phyloP scores from a whole-genome alignment of 2,113 vertebrate genomes.

The Hydrochoerus hydrochaeris region DNA sequence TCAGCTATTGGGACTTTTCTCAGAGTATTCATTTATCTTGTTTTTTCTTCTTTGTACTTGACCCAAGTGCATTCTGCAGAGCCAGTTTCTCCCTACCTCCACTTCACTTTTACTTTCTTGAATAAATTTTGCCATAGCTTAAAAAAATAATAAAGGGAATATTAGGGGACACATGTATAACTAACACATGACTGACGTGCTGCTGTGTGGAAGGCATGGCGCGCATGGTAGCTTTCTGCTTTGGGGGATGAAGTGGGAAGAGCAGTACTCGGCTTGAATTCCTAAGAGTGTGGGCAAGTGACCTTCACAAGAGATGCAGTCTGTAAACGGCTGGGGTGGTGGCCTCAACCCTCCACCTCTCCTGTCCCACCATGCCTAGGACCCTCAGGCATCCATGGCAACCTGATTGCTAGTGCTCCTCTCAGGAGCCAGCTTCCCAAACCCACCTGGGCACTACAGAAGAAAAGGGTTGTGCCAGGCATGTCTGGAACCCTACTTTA shows the following conservation, averaged over 20 bases:
- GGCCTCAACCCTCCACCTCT: background rate
- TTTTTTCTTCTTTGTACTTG: background rate
- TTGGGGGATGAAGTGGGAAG: background rate
- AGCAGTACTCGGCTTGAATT: background rate
- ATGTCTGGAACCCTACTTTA: background rate
- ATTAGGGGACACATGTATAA: background rate
- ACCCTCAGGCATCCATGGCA: background rate
- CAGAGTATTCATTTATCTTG: background rate
- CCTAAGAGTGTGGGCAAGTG: fast-evolving
- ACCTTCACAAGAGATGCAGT: background rate
- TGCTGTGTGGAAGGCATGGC: fast-evolving
- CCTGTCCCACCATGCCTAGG: background rate
- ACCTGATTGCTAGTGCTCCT: fast-evolving
- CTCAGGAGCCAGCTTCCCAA: background rate
- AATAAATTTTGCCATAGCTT: background rate
- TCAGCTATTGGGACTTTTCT: background rate
- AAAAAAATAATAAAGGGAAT: background rate
- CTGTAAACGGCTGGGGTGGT: no score
- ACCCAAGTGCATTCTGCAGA: background rate
- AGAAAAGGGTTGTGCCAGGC: background rate
- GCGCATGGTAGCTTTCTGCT: background rate
- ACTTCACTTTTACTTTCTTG: background rate
- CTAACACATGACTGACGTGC: background rate
- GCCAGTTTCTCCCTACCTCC: background rate
- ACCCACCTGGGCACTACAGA: background rate